Base-by-base conservation (phyloP, 2,888 invertebrate species). In the Rhyacophila evoluta region DNA sequence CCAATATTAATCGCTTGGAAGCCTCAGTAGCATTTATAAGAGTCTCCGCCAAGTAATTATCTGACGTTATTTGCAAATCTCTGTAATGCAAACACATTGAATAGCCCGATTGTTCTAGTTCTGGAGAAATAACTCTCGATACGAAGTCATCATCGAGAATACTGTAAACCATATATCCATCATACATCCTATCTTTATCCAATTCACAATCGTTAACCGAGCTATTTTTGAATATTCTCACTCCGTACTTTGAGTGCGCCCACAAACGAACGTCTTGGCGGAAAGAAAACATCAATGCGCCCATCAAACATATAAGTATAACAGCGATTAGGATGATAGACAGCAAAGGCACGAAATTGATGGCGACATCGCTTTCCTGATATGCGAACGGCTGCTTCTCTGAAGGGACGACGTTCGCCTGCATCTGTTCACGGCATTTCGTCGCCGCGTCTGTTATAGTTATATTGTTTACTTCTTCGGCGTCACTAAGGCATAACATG, bases 111-210 rank as follows among this genome's bases (percentile, higher is more conserved):
- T 94, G 94, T 87, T 96, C 95, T 84, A 96, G 88, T 87, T 95
- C 95, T 85, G 86, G 94, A 87, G 89, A 95, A 85, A 89, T 93
- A 87, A 89, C 93, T 89, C 87, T 92, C 85, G 87, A 93, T 87
- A 92, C 91, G 86, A 90, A 93, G 90, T 89, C 94, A 87, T 90
- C 95, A 90, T 96, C 96, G 84, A 94, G 91, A 84, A 94, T 92
- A 87, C 95, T 94, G 89, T 97, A 97, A 73, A 95, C 93, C 85
- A 97, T 92, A 87, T 97, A 97, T 81, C 95, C 96, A 88, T 97
- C 97, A 87, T 95, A 96, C 75, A 95, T 89, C 83, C 94, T 92
- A 85, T 94, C 94, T 83, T 89, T 88, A 84, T 92, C 90, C 29
- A 92, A 86, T 84, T 92, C 89, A 85, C 91, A 90, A 83, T 90